These are phyloP conservation scores for Tupaia chinensis DNA, from an alignment of 2,113 vertebrate genomes.

Conservation along the genomic window DNA sequence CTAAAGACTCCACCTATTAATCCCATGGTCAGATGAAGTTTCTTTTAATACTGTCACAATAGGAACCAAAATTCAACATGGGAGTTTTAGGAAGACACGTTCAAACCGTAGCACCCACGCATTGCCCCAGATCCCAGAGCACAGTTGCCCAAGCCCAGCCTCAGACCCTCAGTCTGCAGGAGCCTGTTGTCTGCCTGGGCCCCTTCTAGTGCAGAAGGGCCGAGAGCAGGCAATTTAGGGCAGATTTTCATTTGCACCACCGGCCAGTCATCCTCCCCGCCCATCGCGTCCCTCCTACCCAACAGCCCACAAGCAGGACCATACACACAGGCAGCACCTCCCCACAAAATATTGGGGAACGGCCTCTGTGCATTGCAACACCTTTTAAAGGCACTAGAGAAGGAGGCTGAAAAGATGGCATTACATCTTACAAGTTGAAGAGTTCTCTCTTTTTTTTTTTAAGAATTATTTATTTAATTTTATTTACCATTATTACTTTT, in stretches of 20 bases:
- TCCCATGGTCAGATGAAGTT: too few species aligned
- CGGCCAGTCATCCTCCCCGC: not conserved
- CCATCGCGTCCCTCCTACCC: not conserved
- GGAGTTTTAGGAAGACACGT: too few species aligned
- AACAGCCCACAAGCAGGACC: not conserved
- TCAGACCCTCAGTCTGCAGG: not conserved
- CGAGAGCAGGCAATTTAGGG: not conserved
- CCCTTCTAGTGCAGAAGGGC: not conserved
- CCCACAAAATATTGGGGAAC: fast-evolving
- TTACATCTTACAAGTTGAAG: not conserved
- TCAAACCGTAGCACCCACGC: too few species aligned
- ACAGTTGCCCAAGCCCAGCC: not conserved
- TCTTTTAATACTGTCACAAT: too few species aligned
- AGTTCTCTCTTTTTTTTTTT: not conserved
- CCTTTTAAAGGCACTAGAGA: not conserved
- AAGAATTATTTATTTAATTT: too few species aligned
- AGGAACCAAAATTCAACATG: too few species aligned
- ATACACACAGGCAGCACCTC: not conserved
- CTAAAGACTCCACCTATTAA: too few species aligned
- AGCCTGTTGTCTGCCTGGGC: not conserved
- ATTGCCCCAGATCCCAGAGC: not conserved
- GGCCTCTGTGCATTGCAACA: not conserved
- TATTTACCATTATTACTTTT: too few species aligned
- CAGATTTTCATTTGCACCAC: not conserved
- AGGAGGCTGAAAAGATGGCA: not conserved